Evolutionary conservation across 2,888 invertebrate species (phyloP).

Genomic region (Trilocha varians): DNA sequence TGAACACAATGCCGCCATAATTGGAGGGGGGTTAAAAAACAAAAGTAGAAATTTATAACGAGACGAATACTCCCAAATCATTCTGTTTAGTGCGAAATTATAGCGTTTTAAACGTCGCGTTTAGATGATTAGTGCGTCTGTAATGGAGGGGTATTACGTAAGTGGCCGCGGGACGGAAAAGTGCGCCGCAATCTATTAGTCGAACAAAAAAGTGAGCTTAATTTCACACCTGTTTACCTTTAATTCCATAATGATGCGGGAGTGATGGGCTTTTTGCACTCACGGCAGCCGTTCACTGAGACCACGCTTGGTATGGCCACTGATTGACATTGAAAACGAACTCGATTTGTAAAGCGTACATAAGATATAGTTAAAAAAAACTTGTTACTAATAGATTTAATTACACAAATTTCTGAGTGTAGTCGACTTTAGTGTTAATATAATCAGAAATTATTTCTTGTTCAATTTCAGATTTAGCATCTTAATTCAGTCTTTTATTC

Average conservation of each 20-base stretch:
- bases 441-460: no score
- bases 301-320: neutral
- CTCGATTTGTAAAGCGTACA: no score
- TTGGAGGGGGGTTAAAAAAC: constrained; percentile 57
- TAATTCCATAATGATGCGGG: constrained; percentile 60
- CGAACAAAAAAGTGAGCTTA: constrained; percentile 61
- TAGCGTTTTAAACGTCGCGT: constrained; percentile 62
- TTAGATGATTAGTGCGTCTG: constrained; percentile 58
- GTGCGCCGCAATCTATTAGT: constrained; percentile 61
- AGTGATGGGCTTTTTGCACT: constrained; percentile 53
- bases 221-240: constrained; percentile 71
- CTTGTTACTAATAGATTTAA: no score
- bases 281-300: constrained; percentile 11
- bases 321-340: no score
- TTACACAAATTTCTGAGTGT: no score
- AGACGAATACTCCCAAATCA: constrained; percentile 63
- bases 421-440: no score
- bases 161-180: constrained; percentile 49
- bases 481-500: no score
- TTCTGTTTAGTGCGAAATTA: constrained; percentile 70
- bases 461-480: no score
- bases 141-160: constrained; percentile 57
- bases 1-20: constrained; percentile 51
- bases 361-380: no score
- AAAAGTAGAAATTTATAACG: constrained; percentile 68